These are phyloP conservation scores for Lysandra bellargus DNA, from an alignment of 2,888 invertebrate species.

Conservation along the genomic window DNA sequence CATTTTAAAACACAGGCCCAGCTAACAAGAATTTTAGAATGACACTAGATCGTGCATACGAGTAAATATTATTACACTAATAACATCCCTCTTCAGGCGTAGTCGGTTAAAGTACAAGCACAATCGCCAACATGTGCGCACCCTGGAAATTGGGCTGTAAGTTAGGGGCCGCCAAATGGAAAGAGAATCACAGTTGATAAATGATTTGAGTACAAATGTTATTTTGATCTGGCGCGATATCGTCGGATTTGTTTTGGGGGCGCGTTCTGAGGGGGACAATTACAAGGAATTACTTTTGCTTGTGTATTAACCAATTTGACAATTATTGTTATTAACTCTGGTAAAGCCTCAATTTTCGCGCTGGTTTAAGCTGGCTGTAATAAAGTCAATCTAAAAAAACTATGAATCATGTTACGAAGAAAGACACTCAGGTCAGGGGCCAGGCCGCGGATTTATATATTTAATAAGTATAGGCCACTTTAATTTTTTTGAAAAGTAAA, in stretches of 20 bases:
- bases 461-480: too few relatives aligned
- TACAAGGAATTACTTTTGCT: conserved; percentile 14
- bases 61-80: not conserved
- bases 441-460: too few relatives aligned
- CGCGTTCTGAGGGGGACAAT: conserved; percentile 39
- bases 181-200: conserved; percentile 75
- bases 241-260: conserved; percentile 66
- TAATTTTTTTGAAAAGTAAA: too few relatives aligned
- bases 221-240: conserved; percentile 75
- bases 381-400: too few relatives aligned
- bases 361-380: not conserved
- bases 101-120: not conserved
- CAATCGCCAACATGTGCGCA: not conserved
- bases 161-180: conserved; percentile 66
- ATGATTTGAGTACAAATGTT: conserved; percentile 77
- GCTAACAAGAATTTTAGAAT: too few relatives aligned
- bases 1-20: too few relatives aligned
- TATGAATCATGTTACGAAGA: too few relatives aligned
- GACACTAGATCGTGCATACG: too few relatives aligned
- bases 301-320: conserved; percentile 4
- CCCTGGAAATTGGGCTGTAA: conserved; percentile 46
- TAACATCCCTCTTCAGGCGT: too few relatives aligned
- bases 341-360: not conserved
- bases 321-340: not conserved
- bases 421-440: too few relatives aligned